Evolutionary conservation across 2,797 vertebrate species (phyloP).

Genomic region (Semaprochilodus insignis): DNA sequence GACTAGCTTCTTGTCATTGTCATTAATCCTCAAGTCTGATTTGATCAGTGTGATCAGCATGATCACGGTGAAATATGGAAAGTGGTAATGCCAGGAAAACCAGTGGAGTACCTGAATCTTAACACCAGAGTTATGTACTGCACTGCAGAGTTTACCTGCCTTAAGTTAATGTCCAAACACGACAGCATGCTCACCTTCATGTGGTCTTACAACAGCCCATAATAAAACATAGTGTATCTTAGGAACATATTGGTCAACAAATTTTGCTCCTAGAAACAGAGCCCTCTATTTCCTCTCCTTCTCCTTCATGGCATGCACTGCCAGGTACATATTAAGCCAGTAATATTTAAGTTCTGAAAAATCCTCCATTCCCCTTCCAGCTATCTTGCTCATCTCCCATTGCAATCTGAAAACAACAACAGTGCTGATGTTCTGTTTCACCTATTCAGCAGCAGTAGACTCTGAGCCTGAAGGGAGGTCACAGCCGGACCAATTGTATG

Average conservation of each 20-base stretch:
- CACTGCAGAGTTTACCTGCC: no score
- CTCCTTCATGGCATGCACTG: neutral
- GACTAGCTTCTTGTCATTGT: no score
- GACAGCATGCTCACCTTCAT: neutral
- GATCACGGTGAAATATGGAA: no score
- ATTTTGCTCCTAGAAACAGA: neutral
- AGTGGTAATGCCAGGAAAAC: neutral
- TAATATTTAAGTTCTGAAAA: neutral
- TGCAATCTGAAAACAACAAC: neutral
- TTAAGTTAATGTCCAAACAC: no score
- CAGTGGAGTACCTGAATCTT: neutral
- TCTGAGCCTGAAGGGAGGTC: slow-evolving; percentile 9
- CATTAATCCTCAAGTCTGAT: no score
- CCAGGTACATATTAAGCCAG: neutral
- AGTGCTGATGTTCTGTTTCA: slow-evolving; percentile 7
- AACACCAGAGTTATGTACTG: no score
- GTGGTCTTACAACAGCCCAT: neutral
- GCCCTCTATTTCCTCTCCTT: neutral
- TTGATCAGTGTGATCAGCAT: no score
- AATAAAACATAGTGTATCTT: neutral
- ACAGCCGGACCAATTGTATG: slow-evolving; percentile 15
- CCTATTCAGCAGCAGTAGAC: neutral
- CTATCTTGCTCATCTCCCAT: neutral
- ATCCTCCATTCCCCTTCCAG: neutral
- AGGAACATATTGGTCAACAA: neutral